phyloP scores from a whole-genome alignment of 1,140 invertebrate genomes.

The Euura lappo region DNA sequence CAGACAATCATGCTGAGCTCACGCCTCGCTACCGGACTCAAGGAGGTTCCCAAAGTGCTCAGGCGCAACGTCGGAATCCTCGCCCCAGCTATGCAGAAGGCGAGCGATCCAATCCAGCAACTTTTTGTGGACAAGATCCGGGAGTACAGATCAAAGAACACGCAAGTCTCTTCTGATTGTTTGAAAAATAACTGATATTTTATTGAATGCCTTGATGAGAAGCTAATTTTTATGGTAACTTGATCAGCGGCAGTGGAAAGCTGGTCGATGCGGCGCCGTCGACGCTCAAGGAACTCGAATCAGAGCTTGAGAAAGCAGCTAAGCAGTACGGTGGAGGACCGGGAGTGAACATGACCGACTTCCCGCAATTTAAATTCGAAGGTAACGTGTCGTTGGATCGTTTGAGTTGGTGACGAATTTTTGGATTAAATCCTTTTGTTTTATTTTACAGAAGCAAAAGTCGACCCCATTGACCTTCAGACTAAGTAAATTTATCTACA shows the following conservation, averaged over 20 bases:
- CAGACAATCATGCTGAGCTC: slow-evolving; percentile 47
- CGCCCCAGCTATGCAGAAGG: slow-evolving; percentile 74
- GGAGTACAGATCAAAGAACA: slow-evolving; percentile 82
- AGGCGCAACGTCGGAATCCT: slow-evolving; percentile 71
- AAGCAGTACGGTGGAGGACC: slow-evolving; percentile 77
- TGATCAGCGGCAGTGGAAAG: slow-evolving; percentile 73
- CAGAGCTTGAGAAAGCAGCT: slow-evolving; percentile 81
- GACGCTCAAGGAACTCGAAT: slow-evolving; percentile 74
- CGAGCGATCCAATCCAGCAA: slow-evolving; percentile 90
- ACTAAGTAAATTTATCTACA: slow-evolving; percentile 19
- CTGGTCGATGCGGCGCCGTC: slow-evolving; percentile 81
- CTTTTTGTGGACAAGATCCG: slow-evolving; percentile 91
- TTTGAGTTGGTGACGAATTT: slow-evolving; percentile 57
- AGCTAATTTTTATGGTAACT: slow-evolving; percentile 13
- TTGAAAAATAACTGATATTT: slow-evolving; percentile 9
- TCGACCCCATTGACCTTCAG: slow-evolving; percentile 26
- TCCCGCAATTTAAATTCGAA: slow-evolving; percentile 83
- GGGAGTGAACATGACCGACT: slow-evolving; percentile 85
- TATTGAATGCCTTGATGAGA: slow-evolving; percentile 2
- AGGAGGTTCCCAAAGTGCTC: slow-evolving; percentile 39
- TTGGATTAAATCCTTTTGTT: slow-evolving; percentile 36
- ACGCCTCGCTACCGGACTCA: slow-evolving; percentile 23
- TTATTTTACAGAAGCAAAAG: slow-evolving; percentile 42
- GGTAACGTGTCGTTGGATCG: slow-evolving; percentile 46
- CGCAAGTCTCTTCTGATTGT: slow-evolving; percentile 59